These are phyloP conservation scores for Eristalinus aeneus DNA, from an alignment of 2,888 invertebrate species.

Conservation along the genomic window DNA sequence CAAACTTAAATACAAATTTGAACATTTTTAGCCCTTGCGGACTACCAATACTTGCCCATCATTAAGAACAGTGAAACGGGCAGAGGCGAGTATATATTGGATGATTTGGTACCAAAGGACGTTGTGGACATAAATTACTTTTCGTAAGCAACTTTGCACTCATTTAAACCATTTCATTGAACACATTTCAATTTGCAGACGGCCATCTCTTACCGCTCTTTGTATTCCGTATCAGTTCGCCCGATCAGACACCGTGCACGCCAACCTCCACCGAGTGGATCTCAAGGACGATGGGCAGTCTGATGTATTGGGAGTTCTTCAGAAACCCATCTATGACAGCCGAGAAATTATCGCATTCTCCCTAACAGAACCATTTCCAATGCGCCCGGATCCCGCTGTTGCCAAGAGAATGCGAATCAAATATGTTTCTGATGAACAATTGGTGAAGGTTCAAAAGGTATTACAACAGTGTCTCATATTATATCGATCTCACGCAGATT, in stretches of 20 bases:
- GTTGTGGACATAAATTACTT: slow-evolving; percentile 83
- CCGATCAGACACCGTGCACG: slow-evolving; percentile 85
- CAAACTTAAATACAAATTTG: background rate
- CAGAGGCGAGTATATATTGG: slow-evolving; percentile 83
- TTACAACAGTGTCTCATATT: slow-evolving; percentile 62
- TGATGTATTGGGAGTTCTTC: slow-evolving; percentile 81
- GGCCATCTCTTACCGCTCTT: slow-evolving; percentile 82
- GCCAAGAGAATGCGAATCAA: slow-evolving; percentile 82
- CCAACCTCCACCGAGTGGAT: slow-evolving; percentile 76
- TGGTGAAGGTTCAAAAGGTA: slow-evolving; percentile 81
- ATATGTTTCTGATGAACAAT: slow-evolving; percentile 81
- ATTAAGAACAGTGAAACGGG: slow-evolving; percentile 79
- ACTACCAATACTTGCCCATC: slow-evolving; percentile 95
- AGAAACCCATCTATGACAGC: slow-evolving; percentile 83
- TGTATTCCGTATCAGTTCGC: slow-evolving; percentile 90
- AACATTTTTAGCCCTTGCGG: slow-evolving; percentile 86
- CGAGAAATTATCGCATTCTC: slow-evolving; percentile 85
- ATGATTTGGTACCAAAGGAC: slow-evolving; percentile 84
- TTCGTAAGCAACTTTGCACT: slow-evolving; percentile 75
- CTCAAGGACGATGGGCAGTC: slow-evolving; percentile 79
- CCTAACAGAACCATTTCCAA: slow-evolving; percentile 84
- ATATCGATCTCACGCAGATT: background rate
- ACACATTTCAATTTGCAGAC: slow-evolving; percentile 57
- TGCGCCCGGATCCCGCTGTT: slow-evolving; percentile 83
- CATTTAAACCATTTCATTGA: background rate